phyloP scores from a whole-genome alignment of 2,888 invertebrate species.

The Phlogophora meticulosa region DNA sequence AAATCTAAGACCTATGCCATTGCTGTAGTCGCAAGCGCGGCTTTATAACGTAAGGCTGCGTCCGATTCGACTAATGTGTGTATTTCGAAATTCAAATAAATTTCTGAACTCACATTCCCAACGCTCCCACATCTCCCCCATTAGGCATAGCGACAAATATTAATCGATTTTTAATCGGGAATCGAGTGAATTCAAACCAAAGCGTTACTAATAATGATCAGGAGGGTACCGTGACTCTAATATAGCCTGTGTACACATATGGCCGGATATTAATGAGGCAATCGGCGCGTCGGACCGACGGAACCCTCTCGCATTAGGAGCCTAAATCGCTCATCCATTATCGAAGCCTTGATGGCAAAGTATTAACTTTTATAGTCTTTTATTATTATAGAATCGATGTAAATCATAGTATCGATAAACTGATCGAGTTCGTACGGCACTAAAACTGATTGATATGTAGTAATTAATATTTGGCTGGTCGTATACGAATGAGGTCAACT shows the following conservation, averaged over 20 bases:
- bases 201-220: constrained; percentile 74
- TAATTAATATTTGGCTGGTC: constrained; percentile 54
- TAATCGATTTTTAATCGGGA: constrained; percentile 75
- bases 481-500: constrained; percentile 57
- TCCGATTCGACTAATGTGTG: neutral
- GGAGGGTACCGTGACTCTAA: constrained; percentile 66
- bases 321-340: constrained; percentile 78
- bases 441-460: constrained; percentile 63
- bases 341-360: constrained; percentile 71
- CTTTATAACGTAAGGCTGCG: neutral
- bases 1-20: neutral
- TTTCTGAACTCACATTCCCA: constrained; percentile 6
- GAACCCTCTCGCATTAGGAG: constrained; percentile 76
- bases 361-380: constrained; percentile 74
- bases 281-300: constrained; percentile 75
- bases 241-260: constrained; percentile 74
- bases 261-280: constrained; percentile 86
- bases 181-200: constrained; percentile 62
- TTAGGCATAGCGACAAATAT: constrained; percentile 60
- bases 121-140: constrained; percentile 2
- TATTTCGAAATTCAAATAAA: constrained; percentile 17
- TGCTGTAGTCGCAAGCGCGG: no score
- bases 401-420: constrained; percentile 50
- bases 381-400: constrained; percentile 53
- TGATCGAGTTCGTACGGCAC: constrained; percentile 38